Base-by-base conservation (phyloP, 1,140 invertebrate species). In the Drosophila sp. region DNA sequence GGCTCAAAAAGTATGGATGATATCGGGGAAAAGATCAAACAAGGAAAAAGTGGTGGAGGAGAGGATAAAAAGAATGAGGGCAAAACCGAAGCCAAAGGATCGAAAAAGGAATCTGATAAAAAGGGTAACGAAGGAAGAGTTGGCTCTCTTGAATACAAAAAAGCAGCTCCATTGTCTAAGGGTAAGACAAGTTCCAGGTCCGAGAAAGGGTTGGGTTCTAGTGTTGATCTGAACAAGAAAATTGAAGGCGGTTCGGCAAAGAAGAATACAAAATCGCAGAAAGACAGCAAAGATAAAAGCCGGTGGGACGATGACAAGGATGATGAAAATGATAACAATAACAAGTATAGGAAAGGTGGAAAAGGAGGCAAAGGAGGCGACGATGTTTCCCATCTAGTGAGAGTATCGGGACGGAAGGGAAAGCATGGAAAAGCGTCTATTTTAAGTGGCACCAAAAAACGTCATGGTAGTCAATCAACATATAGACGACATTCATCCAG, bases 101-200 rank as follows among this genome's bases (percentile, higher is more conserved):
- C n/a, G 7, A 45, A 57, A 6, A 21, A n/a, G n/a, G n/a, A n/a
- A n/a, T n/a, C 27, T 21, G 58, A 41, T 11, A 56, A 46, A 58
- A 14, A 11, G 29, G 18, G 18, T 4, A 40, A 56, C 40, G 51
- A 53, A 13, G 21, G 9, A 16, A 54, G 40, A 45, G 36, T 3
- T 41, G 7, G 36, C 11, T 21, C 53, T 1, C 11, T 6, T 7
- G 36, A 9, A 1, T 36, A 27, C 21, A 25, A 48, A 27, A 27
- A 25, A 48, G 9, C 45, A 48, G 9, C 45, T 6, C 27, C 3
- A 5, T 7, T 29, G 4, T 29, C 27, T 1, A 25, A 48, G 21
- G 18, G 27, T n/a, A 4, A 2, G 8, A 48, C 41, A 8, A 3
- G 1, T 13, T 11, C 1, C 40, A 48, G 13, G 9, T 25, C 16